Evolutionary conservation across 1,140 invertebrate species (phyloP).

Genomic region (Apis cerana): DNA sequence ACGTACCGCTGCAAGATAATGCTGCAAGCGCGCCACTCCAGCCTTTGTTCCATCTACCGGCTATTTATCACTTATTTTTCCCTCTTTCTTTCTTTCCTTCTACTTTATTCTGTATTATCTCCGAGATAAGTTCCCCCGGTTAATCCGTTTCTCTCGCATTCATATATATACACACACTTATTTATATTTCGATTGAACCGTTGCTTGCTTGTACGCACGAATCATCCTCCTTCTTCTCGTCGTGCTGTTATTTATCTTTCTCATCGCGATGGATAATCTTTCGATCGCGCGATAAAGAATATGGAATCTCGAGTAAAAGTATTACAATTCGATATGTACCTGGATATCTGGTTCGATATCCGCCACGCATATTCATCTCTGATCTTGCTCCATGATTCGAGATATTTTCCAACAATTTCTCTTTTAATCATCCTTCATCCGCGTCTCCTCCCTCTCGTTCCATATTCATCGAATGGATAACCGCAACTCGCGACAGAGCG

Average conservation of each 20-base stretch:
- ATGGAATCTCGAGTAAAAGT: too few species aligned
- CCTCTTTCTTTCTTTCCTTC: background rate
- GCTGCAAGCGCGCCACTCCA: background rate
- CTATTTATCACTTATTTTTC: background rate
- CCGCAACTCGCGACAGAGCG: background rate
- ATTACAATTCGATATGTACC: too few species aligned
- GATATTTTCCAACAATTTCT: constrained; percentile 38
- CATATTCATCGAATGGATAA: constrained; percentile 27
- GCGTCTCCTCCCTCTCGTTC: constrained; percentile 4
- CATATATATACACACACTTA: too few species aligned
- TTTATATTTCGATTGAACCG: too few species aligned
- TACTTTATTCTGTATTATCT: background rate
- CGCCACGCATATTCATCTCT: constrained; percentile 33
- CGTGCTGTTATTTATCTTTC: too few species aligned
- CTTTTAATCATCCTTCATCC: constrained; percentile 18
- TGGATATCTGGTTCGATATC: background rate
- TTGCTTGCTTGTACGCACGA: too few species aligned
- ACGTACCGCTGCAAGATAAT: constrained; percentile 51
- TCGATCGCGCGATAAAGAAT: too few species aligned
- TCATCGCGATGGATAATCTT: too few species aligned
- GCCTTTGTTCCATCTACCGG: constrained; percentile 13
- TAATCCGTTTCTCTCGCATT: too few species aligned
- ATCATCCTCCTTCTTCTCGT: too few species aligned
- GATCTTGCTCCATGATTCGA: constrained; percentile 32
- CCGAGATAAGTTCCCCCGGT: too few species aligned